Percentiles rank a stretch among this genome's conserved stretches.
Evolutionary conservation across 92 coral and sea anemone species (phyloP).

Genomic region (Zoanthus sansibaricus): DNA sequence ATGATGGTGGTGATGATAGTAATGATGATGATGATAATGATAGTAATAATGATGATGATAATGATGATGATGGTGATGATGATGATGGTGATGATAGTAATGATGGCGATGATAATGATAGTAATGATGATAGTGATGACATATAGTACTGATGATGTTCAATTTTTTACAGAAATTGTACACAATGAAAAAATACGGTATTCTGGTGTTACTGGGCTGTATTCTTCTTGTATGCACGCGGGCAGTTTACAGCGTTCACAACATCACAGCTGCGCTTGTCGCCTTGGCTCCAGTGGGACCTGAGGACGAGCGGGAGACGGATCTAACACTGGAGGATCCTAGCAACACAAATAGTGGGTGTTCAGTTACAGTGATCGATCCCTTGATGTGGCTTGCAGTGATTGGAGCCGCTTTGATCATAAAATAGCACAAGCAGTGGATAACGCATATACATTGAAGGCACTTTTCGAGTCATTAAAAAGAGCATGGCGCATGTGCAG

Average conservation of each 20-base stretch:
- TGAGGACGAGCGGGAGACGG: conserved; percentile 81
- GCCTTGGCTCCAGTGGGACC: conserved; percentile 91
- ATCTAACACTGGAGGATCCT: conserved; percentile 51
- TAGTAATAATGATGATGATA: too few species aligned
- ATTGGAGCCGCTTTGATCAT: neutral
- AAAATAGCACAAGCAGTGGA: neutral
- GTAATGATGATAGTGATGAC: neutral
- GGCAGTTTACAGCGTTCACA: conserved; percentile 74
- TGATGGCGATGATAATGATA: too few species aligned
- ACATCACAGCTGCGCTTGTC: conserved; percentile 96
- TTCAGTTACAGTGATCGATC: conserved; percentile 47
- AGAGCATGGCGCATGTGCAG: too few species aligned
- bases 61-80: too few species aligned
- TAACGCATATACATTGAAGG: neutral
- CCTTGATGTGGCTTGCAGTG: conserved; percentile 46
- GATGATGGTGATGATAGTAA: too few species aligned
- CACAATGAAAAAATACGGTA: conserved; percentile 24
- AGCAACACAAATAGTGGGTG: conserved; percentile 52
- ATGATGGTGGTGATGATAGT: too few species aligned
- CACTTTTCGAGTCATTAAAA: too few species aligned
- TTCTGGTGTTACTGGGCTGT: conserved; percentile 46
- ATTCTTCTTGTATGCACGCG: conserved; percentile 44
- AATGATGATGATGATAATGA: too few species aligned
- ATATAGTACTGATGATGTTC: neutral
- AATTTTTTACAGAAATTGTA: neutral